Base-by-base conservation (phyloP, 2,888 invertebrate species). In the Synanthedon formicaeformis region DNA sequence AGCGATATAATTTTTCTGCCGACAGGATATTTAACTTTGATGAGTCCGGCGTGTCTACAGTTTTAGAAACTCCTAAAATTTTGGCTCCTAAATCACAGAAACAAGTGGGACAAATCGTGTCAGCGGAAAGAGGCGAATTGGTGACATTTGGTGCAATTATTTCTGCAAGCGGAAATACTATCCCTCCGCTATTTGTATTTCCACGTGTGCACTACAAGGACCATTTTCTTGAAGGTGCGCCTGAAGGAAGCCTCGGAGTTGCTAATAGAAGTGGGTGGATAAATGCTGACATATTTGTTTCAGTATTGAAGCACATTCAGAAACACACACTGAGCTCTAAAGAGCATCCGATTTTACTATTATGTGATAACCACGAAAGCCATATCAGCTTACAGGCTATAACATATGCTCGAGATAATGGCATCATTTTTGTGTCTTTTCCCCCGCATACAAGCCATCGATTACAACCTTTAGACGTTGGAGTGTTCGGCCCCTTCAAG, bases 21-120 rank as follows among this genome's bases (percentile, higher is more conserved):
- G 14, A 48, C 48, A 14, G 48, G 18, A 50, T 23, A 4, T 14
- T 49, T 13, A 49, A 49, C n/a, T 13, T 49, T 14, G 16, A 49
- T 10, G 49, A 49, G 11, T 8, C 34, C 12, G 18, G 18, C 12
- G 16, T 41, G 18, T 64, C 63, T n/a, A 64, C 62, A 1, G 63
- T 62, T 0, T 64, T 61, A 41, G 64, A 57, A 16, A 62, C 64
- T 0, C 55, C 62, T 11, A 55, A 51, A 54, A 49, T 65, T 4
- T 23, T 66, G n/a, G 58, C 62, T 6, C 56, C 55, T 52, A 50
- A 54, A 14, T 62, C 60, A 0, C 14, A 8, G 0, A 63, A 64
- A 57, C 70, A 73, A 56, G 69, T 75, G 0, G 71, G 69, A 10
- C 57, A 69, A 51, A 11, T 72, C 0, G 70, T 70, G 4, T 73